Base-by-base conservation (phyloP, 2,888 invertebrate genomes). In the Drosophila barbarae region DNA sequence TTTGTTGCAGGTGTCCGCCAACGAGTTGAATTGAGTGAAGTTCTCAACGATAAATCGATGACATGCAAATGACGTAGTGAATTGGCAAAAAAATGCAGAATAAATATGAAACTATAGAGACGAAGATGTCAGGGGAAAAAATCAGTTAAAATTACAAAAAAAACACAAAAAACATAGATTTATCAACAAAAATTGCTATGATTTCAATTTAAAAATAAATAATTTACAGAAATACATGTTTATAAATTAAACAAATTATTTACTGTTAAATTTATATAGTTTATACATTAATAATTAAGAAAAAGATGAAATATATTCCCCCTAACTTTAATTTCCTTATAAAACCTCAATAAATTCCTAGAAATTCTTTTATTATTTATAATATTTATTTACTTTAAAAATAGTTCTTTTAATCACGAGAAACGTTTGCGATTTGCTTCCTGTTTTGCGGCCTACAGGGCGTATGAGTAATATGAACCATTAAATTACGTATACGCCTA, bases 401-500 rank as follows among this genome's bases (percentile, higher is more conserved):
- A 13, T 7, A 30, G 12, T 46, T 12, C 8, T 10, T 10, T 26
- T 21, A 21, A 18, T 32, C 30, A 13, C 26, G 32, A 7, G 9
- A 55, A 44, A 50, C 36, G 34, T 50, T 44, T 41, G 41, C 13
- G 35, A 10, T 52, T 47, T 44, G 35, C 47, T 58, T 69, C 67
- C 67, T 59, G 59, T 49, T 15, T 21, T 21, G 30, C 8, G 26
- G 42, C 52, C 39, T 56, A 76, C 58, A 56, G 38, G 42, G 23
- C 60, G 63, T 60, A 63, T 63, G 74, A 32, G 77, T 47, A 80
- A 76, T 69, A 23, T 49, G 28, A 30, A 3, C 13, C 15, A 15
- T 10, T 1, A 58, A 9, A 60, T 66, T 64, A 57, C 58, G 65
- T 61, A 83, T 74, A 80, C 77, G 77, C 70, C 65, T 6, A 41